These are phyloP conservation scores for Drosophila burlai DNA, from an alignment of 1,140 invertebrate species.

Conservation along the genomic window DNA sequence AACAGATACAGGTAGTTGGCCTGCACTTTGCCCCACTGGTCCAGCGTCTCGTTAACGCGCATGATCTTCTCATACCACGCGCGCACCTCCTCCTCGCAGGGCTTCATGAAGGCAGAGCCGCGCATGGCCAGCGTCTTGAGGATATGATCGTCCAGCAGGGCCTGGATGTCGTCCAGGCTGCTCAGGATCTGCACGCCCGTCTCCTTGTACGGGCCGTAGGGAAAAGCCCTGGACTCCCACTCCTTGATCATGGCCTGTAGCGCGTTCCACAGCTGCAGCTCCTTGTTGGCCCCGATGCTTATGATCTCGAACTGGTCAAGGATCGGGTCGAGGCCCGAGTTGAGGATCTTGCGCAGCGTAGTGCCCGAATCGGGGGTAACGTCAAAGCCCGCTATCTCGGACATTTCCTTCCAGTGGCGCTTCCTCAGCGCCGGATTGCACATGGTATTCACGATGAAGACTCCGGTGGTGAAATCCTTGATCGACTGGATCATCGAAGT, in stretches of 20 bases:
- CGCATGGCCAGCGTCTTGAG: constrained; percentile 95
- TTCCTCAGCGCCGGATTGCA: constrained; percentile 95
- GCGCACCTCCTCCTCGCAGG: constrained; percentile 92
- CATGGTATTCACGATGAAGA: constrained; percentile 93
- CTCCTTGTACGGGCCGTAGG: constrained; percentile 91
- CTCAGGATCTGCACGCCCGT: constrained; percentile 92
- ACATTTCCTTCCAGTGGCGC: constrained; percentile 97
- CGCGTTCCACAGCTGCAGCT: constrained; percentile 92
- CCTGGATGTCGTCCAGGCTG: constrained; percentile 94
- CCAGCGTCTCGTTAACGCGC: constrained; percentile 91
- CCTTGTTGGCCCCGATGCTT: constrained; percentile 95
- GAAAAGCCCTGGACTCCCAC: constrained; percentile 92
- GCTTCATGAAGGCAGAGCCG: constrained; percentile 96
- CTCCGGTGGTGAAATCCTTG: constrained; percentile 92
- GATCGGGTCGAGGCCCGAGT: constrained; percentile 90
- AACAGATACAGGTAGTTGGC: constrained; percentile 96
- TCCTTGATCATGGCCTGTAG: constrained; percentile 94
- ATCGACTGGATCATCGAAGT: constrained; percentile 90
- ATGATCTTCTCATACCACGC: constrained; percentile 93
- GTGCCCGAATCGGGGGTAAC: constrained; percentile 94
- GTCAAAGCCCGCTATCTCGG: constrained; percentile 91
- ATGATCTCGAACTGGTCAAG: constrained; percentile 94
- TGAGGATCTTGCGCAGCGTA: constrained; percentile 92
- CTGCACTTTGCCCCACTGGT: constrained; percentile 95
- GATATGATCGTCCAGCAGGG: constrained; percentile 94